phyloP scores from a whole-genome alignment of 23 tunicate species.

The Pegea sp. region DNA sequence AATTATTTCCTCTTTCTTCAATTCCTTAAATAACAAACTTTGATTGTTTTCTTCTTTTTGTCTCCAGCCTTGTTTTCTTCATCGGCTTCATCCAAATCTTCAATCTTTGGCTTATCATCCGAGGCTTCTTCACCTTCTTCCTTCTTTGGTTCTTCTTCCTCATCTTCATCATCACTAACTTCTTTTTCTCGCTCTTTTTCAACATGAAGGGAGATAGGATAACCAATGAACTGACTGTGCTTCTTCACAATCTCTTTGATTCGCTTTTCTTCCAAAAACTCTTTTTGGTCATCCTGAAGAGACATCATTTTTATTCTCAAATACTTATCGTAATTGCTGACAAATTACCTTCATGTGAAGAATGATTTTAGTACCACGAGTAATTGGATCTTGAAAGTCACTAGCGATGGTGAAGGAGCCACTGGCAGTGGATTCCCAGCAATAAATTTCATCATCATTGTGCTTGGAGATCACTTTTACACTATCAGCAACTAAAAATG shows the following conservation, averaged over 20 bases:
- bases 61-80: conserved; percentile 55
- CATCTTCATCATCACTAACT: conserved; percentile 74
- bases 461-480: conserved; percentile 68
- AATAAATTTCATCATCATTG: conserved; percentile 76
- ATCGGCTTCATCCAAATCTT: conserved; percentile 62
- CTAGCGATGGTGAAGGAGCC: conserved; percentile 53
- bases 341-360: conserved; percentile 45
- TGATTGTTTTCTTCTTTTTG: conserved; percentile 66
- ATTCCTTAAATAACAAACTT: too few species aligned
- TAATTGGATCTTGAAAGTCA: conserved; percentile 9
- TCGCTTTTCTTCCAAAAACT: conserved; percentile 71
- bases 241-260: conserved; percentile 91
- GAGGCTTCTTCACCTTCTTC: conserved; percentile 17
- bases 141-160: conserved; percentile 45
- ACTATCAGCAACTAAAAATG: conserved; percentile 78
- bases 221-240: conserved; percentile 92
- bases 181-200: conserved; percentile 92
- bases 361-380: conserved; percentile 74
- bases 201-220: conserved; percentile 81
- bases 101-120: conserved; percentile 74
- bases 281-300: conserved; percentile 76
- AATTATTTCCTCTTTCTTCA: neutral
- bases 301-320: too few species aligned
- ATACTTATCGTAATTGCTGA: too few species aligned
- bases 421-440: conserved; percentile 95